Evolutionary conservation across 1,140 invertebrate species (phyloP).

Genomic region (Saxidomus purpurata): DNA sequence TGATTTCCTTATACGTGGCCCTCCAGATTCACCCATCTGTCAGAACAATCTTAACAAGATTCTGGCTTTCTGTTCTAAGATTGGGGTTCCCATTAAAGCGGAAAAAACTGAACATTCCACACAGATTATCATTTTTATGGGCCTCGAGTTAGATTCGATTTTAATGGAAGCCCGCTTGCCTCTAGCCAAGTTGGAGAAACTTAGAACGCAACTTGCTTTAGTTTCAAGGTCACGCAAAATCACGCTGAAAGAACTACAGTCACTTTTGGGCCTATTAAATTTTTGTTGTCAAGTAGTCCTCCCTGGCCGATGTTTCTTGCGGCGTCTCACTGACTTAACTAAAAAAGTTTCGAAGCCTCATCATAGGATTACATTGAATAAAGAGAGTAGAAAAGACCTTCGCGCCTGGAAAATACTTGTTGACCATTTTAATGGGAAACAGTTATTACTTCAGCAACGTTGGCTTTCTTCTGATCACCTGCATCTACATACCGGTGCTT

Average conservation of each 20-base stretch:
- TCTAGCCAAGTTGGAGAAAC: slow-evolving; percentile 7
- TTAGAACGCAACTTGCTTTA: too few species aligned
- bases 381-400: slow-evolving; percentile 45
- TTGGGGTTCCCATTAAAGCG: slow-evolving; percentile 48
- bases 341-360: slow-evolving; percentile 30
- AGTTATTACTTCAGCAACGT: slow-evolving; percentile 29
- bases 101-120: slow-evolving; percentile 57
- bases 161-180: slow-evolving; percentile 29
- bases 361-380: too few species aligned
- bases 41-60: neutral
- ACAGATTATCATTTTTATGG: slow-evolving; percentile 44
- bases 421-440: too few species aligned
- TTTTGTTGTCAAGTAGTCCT: slow-evolving; percentile 46
- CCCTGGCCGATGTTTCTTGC: slow-evolving; percentile 31
- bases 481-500: slow-evolving; percentile 61
- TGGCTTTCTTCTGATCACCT: slow-evolving; percentile 33
- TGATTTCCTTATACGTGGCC: slow-evolving; percentile 63
- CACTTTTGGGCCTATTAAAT: slow-evolving; percentile 42
- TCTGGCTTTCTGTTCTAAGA: neutral
- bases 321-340: slow-evolving; percentile 24
- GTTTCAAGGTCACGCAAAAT: too few species aligned
- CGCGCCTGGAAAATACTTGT: slow-evolving; percentile 42
- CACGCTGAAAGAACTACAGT: slow-evolving; percentile 41
- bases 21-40: neutral
- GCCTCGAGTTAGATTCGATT: slow-evolving; percentile 33